Conservation (phyloP, 2,888 invertebrate species). For the Craniophora ligustri region DNA sequence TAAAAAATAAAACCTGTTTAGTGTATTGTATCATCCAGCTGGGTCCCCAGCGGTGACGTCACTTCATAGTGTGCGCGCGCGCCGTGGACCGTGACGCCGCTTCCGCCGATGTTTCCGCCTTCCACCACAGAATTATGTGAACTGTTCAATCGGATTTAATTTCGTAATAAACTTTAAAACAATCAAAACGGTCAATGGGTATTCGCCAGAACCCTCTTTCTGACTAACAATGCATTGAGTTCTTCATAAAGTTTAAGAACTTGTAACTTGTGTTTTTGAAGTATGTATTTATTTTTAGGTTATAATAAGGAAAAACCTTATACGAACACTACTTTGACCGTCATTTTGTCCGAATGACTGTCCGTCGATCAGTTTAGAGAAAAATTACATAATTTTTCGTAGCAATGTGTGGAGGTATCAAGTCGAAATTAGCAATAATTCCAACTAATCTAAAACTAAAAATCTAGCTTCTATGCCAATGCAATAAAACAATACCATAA, state of each 20-base stretch:
- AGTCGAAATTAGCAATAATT: too few species aligned
- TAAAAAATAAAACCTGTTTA: constrained; percentile 48
- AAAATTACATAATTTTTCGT: too few species aligned
- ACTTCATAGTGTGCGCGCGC: constrained; percentile 75
- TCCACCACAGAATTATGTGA: constrained; percentile 80
- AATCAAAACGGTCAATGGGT: constrained; percentile 27
- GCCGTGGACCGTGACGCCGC: constrained; percentile 81
- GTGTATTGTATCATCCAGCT: constrained; percentile 54
- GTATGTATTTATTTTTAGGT: neutral
- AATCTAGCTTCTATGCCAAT: too few species aligned
- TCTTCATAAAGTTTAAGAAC: constrained; percentile 42
- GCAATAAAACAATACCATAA: too few species aligned
- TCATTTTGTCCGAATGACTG: too few species aligned
- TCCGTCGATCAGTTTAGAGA: too few species aligned
- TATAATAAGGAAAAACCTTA: too few species aligned
- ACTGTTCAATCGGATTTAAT: constrained; percentile 77
- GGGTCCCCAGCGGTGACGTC: constrained; percentile 74
- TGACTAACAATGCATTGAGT: constrained; percentile 20
- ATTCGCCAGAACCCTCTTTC: constrained; percentile 13
- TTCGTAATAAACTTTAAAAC: constrained; percentile 61
- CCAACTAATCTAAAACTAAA: too few species aligned
- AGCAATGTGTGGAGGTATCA: too few species aligned
- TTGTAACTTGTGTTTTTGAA: constrained; percentile 33
- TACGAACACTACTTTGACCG: too few species aligned
- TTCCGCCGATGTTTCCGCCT: constrained; percentile 86